Evolutionary conservation across 2,113 vertebrate species (phyloP).

Genomic region (Marmota flaviventris): DNA sequence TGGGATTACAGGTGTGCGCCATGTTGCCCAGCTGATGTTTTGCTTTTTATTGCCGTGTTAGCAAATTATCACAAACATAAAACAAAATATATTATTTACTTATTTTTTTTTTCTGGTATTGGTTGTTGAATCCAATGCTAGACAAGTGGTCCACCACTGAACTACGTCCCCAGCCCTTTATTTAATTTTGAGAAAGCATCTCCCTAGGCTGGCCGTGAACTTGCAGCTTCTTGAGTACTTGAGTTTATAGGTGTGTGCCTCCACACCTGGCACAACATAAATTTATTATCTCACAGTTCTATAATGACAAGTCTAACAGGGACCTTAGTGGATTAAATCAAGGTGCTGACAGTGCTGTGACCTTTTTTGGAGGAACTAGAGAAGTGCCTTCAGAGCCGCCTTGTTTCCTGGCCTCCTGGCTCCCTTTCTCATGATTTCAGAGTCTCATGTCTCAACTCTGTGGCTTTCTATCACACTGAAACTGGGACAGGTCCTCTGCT

Average conservation of each 20-base stretch:
- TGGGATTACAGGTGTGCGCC: too few species aligned
- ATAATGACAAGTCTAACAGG: not conserved
- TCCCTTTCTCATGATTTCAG: not conserved
- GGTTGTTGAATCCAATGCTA: too few species aligned
- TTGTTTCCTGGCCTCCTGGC: not conserved
- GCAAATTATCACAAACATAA: not conserved
- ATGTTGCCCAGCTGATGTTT: too few species aligned
- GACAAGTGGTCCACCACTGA: too few species aligned
- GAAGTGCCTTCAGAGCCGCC: not conserved
- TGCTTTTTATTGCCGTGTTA: not conserved
- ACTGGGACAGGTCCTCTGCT: not conserved
- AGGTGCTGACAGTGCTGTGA: too few species aligned
- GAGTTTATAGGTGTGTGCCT: too few species aligned
- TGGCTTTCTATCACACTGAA: not conserved
- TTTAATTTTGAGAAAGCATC: too few species aligned
- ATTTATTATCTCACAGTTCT: not conserved
- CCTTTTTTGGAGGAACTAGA: not conserved
- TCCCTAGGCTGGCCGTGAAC: too few species aligned
- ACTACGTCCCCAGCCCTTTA: too few species aligned
- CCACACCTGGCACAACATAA: too few species aligned
- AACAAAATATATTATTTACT: not conserved
- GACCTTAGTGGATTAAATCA: not conserved
- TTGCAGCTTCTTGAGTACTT: too few species aligned
- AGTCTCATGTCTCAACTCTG: not conserved
- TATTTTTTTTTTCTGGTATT: too few species aligned